phyloP scores from a whole-genome alignment of 1,140 invertebrate genomes.

The Plutomurus gul region DNA sequence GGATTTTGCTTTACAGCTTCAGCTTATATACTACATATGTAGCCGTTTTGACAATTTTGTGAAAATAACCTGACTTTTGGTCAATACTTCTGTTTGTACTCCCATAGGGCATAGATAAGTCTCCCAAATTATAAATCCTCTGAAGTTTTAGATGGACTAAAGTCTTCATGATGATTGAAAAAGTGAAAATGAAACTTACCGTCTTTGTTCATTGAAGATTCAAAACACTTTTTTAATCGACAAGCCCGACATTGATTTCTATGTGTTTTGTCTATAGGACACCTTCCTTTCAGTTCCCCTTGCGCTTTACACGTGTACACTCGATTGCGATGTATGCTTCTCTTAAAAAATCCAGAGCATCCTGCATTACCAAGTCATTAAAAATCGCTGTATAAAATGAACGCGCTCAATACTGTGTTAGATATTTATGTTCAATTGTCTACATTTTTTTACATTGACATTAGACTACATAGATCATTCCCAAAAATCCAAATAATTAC shows the following conservation, averaged over 20 bases:
- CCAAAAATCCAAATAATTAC: slow-evolving; percentile 67
- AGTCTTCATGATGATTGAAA: not conserved
- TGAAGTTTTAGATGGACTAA: not conserved
- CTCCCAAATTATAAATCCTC: not conserved
- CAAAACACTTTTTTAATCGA: slow-evolving; percentile 93
- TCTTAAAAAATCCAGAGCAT: slow-evolving; percentile 96
- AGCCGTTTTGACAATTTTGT: no score
- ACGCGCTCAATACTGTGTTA: not conserved
- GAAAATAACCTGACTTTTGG: no score
- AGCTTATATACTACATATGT: no score
- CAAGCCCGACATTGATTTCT: slow-evolving; percentile 97
- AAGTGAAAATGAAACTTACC: slow-evolving; percentile 70
- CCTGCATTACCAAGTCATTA: slow-evolving; percentile 63
- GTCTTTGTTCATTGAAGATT: slow-evolving; percentile 98
- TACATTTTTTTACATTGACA: no score
- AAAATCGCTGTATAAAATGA: not conserved
- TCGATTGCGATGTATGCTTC: slow-evolving; percentile 92
- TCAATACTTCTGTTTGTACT: no score
- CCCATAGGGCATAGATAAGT: no score
- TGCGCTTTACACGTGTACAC: slow-evolving; percentile 96
- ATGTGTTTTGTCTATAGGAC: slow-evolving; percentile 95
- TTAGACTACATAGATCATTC: not conserved
- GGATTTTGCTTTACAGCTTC: no score
- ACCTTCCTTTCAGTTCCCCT: slow-evolving; percentile 86
- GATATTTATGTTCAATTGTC: no score